Percentiles rank a stretch among this genome's conserved stretches.
Evolutionary conservation across 2,797 vertebrate genomes (phyloP).

Genomic region (Anguilla marmorata): DNA sequence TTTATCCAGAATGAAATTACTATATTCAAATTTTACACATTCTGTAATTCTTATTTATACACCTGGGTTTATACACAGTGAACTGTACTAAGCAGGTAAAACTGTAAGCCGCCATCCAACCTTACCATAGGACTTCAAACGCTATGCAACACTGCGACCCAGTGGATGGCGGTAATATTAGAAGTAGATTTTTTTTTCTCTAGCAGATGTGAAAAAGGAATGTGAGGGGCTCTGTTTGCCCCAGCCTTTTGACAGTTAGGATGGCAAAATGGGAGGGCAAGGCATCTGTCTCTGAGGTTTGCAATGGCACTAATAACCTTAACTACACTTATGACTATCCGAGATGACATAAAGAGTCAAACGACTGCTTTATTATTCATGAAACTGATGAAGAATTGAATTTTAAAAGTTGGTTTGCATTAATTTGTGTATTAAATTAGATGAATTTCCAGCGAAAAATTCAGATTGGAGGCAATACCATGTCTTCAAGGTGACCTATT

Average conservation of each 20-base stretch:
- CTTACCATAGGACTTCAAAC: background rate
- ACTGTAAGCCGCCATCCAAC: background rate
- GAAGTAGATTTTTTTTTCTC: background rate
- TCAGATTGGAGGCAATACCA: background rate
- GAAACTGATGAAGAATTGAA: slow-evolving; percentile 30
- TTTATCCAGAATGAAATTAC: background rate
- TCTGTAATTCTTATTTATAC: background rate
- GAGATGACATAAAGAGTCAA: background rate
- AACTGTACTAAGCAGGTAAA: background rate
- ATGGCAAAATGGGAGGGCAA: background rate
- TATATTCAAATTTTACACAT: background rate
- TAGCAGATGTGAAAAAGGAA: background rate
- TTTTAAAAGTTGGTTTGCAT: background rate
- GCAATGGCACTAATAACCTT: background rate
- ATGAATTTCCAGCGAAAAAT: background rate
- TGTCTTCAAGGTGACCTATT: background rate
- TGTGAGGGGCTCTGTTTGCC: background rate
- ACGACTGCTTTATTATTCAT: slow-evolving; percentile 33
- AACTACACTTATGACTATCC: background rate
- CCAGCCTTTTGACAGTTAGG: background rate
- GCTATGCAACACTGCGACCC: background rate
- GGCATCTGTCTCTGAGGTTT: background rate
- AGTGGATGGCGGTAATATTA: background rate
- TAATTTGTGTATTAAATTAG: slow-evolving; percentile 9
- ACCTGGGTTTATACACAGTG: background rate